phyloP scores from a whole-genome alignment of 2,113 vertebrate genomes.

The Leuciscus idus region DNA sequence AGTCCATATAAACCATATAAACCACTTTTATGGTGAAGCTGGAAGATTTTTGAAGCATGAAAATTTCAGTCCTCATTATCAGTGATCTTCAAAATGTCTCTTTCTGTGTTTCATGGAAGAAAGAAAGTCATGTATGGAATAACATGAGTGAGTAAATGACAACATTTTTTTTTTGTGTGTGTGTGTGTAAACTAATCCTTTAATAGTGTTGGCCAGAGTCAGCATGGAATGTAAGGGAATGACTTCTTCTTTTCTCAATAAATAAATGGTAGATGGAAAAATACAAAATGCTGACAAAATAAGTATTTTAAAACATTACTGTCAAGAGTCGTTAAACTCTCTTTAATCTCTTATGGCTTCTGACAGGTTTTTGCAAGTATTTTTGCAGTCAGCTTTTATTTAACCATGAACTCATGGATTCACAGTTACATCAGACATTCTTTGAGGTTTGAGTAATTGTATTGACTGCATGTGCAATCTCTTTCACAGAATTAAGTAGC shows the following conservation, averaged over 20 bases:
- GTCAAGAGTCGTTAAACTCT: constrained; percentile 5
- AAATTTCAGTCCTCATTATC: neutral
- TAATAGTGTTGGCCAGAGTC: constrained; percentile 58
- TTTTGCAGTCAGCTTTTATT: constrained; percentile 28
- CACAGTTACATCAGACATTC: constrained; percentile 37
- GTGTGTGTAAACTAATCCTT: neutral
- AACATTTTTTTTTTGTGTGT: neutral
- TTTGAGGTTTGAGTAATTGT: constrained; percentile 32
- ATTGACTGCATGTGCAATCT: constrained; percentile 31
- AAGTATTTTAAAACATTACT: constrained; percentile 57
- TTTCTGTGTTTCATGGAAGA: neutral
- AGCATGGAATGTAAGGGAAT: constrained; percentile 57
- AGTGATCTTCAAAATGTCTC: neutral
- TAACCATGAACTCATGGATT: constrained; percentile 29
- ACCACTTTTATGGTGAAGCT: neutral
- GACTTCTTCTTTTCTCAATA: constrained; percentile 53
- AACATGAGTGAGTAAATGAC: neutral
- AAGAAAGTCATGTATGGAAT: neutral
- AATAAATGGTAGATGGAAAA: constrained; percentile 39
- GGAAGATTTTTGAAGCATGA: neutral
- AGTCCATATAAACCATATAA: neutral
- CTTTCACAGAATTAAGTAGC: constrained; percentile 34
- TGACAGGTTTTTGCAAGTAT: constrained; percentile 6
- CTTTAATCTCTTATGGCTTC: constrained; percentile 10
- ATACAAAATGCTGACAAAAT: constrained; percentile 51